Conservation (phyloP, 2,797 vertebrate genomes). For the Ctenochaetus hawaiiensis region DNA sequence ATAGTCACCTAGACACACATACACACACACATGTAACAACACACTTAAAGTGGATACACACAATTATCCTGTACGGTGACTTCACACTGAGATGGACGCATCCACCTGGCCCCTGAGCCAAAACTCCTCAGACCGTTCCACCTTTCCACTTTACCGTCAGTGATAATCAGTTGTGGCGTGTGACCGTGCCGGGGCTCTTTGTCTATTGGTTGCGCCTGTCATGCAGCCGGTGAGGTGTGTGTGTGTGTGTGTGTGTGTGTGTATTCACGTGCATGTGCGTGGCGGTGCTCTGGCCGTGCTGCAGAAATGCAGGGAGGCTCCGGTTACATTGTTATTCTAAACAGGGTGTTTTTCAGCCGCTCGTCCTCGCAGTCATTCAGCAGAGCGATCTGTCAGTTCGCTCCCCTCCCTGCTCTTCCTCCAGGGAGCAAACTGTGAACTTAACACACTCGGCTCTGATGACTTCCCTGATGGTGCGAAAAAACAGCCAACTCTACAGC, state of each 20-base stretch:
- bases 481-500: slow-evolving; percentile 64
- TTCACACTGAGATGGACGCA: slow-evolving; percentile 31
- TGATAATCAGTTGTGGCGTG: slow-evolving; percentile 69
- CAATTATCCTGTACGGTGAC: slow-evolving; percentile 25
- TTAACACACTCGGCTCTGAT: slow-evolving; percentile 72
- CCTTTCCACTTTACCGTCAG: slow-evolving; percentile 69
- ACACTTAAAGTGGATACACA: slow-evolving; percentile 29
- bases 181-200: slow-evolving; percentile 64
- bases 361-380: slow-evolving; percentile 66
- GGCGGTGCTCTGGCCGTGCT: slow-evolving; percentile 33
- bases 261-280: slow-evolving; percentile 6
- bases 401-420: slow-evolving; percentile 16
- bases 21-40: slow-evolving; percentile 5
- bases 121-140: slow-evolving; percentile 50
- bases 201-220: slow-evolving; percentile 71
- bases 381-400: slow-evolving; percentile 57
- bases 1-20: slow-evolving; percentile 35
- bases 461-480: slow-evolving; percentile 70
- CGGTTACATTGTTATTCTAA: slow-evolving; percentile 79
- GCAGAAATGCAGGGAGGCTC: slow-evolving; percentile 62
- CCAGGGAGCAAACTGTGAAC: slow-evolving; percentile 73
- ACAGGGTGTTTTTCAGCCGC: slow-evolving; percentile 66
- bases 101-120: slow-evolving; percentile 26
- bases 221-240: slow-evolving; percentile 56
- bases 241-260: slow-evolving; percentile 13